Conservation (phyloP, 2,888 invertebrate species). For the Pyrochroa serraticornis region DNA sequence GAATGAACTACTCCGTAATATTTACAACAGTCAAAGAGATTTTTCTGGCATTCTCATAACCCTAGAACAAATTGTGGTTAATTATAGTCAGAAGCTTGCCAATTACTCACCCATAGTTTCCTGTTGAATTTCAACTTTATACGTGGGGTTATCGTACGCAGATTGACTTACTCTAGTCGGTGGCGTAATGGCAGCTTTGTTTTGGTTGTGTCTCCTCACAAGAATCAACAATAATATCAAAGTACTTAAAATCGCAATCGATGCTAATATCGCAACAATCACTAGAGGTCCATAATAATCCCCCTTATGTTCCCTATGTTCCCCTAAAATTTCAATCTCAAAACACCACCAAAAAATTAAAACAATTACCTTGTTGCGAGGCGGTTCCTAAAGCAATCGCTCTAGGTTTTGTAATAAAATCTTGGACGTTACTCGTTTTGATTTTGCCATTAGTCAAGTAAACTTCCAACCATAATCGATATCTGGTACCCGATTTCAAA, state of each 20-base stretch:
- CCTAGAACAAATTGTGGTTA: conserved; percentile 28
- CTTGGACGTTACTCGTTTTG: conserved; percentile 87
- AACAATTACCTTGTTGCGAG: conserved; percentile 64
- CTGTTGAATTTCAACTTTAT: conserved; percentile 92
- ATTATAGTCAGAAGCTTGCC: neutral
- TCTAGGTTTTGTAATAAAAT: conserved; percentile 83
- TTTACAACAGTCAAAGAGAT: conserved; percentile 38
- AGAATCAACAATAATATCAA: conserved; percentile 80
- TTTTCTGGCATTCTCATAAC: conserved; percentile 33
- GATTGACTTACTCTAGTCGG: conserved; percentile 80
- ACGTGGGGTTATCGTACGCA: conserved; percentile 92
- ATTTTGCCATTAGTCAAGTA: conserved; percentile 89
- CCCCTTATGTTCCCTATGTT: conserved; percentile 64
- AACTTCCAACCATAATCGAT: conserved; percentile 87
- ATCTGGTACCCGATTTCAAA: conserved; percentile 80
- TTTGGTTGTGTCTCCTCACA: conserved; percentile 72
- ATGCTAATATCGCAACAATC: conserved; percentile 85
- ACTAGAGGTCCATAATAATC: conserved; percentile 90
- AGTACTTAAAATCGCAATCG: conserved; percentile 82
- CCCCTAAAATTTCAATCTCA: conserved; percentile 30
- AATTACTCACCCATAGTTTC: conserved; percentile 81
- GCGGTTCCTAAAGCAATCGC: conserved; percentile 59
- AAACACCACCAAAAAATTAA: neutral
- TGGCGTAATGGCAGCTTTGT: conserved; percentile 77
- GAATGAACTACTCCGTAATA: conserved; percentile 35